These are phyloP conservation scores for Leptopterna dolabrata DNA, from an alignment of 2,888 invertebrate species.

Conservation along the genomic window DNA sequence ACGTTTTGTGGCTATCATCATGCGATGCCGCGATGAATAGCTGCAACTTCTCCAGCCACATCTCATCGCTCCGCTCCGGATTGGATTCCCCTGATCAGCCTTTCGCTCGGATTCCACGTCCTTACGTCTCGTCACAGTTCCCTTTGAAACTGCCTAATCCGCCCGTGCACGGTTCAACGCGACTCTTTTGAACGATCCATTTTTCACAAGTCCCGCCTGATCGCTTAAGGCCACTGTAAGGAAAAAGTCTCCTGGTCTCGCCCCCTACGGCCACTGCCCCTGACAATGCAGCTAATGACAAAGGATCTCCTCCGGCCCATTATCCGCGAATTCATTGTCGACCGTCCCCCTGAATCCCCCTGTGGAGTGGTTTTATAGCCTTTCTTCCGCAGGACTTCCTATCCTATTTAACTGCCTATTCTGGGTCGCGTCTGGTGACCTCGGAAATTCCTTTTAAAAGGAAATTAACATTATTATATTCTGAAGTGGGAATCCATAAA, in stretches of 20 bases:
- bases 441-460: neutral
- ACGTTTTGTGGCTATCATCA: neutral
- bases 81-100: neutral
- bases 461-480: neutral
- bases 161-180: neutral
- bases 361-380: neutral
- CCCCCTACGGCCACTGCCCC: neutral
- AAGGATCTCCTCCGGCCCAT: neutral
- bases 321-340: neutral
- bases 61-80: neutral
- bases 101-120: neutral
- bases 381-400: constrained; percentile 12
- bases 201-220: neutral
- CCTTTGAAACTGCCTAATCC: neutral
- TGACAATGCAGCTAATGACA: neutral
- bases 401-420: neutral
- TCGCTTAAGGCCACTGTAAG: neutral
- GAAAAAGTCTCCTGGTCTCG: neutral
- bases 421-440: neutral
- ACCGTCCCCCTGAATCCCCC: neutral
- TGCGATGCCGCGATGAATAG: neutral
- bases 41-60: neutral
- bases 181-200: neutral
- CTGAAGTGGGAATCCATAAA: neutral
- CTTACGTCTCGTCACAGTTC: neutral